These are phyloP conservation scores for Apodemia zela DNA, from an alignment of 2,888 invertebrate genomes.

Conservation along the genomic window DNA sequence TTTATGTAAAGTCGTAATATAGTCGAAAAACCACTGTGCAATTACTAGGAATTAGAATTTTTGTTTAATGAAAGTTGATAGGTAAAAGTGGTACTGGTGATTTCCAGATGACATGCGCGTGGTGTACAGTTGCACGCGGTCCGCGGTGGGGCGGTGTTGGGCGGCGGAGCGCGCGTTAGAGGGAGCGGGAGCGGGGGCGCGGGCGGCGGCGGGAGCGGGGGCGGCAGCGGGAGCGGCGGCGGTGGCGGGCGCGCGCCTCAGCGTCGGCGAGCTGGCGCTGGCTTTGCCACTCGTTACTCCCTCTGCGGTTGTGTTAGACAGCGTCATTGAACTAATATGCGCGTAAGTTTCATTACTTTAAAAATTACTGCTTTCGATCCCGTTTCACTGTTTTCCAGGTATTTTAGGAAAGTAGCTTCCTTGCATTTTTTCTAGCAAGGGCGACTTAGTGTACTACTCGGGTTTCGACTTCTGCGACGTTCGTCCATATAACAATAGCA, in stretches of 20 bases:
- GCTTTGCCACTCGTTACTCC: slow-evolving; percentile 37
- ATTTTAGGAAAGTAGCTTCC: no score
- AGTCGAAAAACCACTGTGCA: no score
- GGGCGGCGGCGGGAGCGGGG: slow-evolving; percentile 28
- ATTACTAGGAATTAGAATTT: no score
- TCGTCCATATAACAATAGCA: no score
- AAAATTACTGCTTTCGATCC: no score
- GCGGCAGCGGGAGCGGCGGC: slow-evolving; percentile 27
- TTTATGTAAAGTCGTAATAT: no score
- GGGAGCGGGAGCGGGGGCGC: slow-evolving; percentile 22
- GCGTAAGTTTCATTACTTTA: slow-evolving; percentile 41
- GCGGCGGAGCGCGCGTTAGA: slow-evolving; percentile 25
- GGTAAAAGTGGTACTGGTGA: not conserved
- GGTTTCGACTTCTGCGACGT: no score
- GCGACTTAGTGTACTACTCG: no score
- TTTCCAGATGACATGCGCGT: slow-evolving; percentile 48
- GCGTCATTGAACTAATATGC: slow-evolving; percentile 46
- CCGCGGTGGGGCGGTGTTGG: slow-evolving; percentile 30
- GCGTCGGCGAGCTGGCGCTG: slow-evolving; percentile 36
- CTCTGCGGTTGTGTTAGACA: slow-evolving; percentile 47
- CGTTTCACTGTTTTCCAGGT: no score
- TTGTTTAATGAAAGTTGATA: not conserved
- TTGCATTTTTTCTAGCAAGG: no score
- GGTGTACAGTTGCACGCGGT: slow-evolving; percentile 36
- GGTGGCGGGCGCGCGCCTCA: slow-evolving; percentile 29